Base-by-base conservation (phyloP, 2,113 vertebrate species). In the Chaenogobius annularis region DNA sequence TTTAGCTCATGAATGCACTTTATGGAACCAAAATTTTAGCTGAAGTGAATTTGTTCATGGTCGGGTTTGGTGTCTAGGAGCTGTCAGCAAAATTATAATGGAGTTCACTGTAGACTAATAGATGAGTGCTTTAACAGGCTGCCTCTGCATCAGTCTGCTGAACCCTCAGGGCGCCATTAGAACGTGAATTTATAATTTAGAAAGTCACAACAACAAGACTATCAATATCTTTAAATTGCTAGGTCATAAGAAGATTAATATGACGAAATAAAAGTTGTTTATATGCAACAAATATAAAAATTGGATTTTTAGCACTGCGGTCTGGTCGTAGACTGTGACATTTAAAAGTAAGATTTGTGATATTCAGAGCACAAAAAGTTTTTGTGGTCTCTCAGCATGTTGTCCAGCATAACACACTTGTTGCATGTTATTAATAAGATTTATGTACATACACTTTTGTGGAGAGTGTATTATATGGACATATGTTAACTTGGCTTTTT, bases 41-140 rank as follows among this genome's bases (percentile, higher is more conserved):
- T 37, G 31, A 61, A 63, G 31, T 37, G 17, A n/a, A 62, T 40
- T 62, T 62, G 35, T 43, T 40, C 10, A 31, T 3, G 9, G 17
- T 43, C 61, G n/a, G 61, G 35, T 58, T 26, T 14, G 22, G 55
- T 58, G 55, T 63, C 26, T 63, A 35, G 61, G 9, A 63, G 8
- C 31, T n/a, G 31, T 63, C 31, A 63, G 61, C 61, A n/a, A 35
- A 63, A 63, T 63, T 40, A 63, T 43, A 66, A 66, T 66, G 43
- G 43, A 40, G 20, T 22, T 20, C 43, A 47, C 63, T 47, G 22
- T n/a, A 66, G 13, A 66, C 43, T 22, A 47, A 23, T 46, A 19
- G 40, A 66, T 46, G 43, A 23, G 19, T 22, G 43, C 40, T 46
- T 46, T 66, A 35, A 22, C n/a, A 22, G 20, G 31, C 31, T 37